Evolutionary conservation across 2,113 vertebrate genomes (phyloP).

Genomic region (Thinocorus orbignyianus): DNA sequence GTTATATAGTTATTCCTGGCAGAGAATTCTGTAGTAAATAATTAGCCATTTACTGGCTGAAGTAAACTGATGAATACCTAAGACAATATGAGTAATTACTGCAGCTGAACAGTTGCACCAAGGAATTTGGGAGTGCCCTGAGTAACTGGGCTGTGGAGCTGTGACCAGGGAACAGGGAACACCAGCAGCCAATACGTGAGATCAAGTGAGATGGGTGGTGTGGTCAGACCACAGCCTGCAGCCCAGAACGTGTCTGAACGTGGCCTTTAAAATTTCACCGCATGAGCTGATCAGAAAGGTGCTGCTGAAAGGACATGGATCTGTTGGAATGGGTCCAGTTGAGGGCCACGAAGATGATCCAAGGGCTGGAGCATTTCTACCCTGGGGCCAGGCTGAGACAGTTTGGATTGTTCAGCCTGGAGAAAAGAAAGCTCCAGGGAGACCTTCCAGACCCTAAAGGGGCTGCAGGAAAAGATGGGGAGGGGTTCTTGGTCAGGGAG

Average conservation of each 20-base stretch:
- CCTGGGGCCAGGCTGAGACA: too few species aligned
- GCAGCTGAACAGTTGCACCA: not conserved
- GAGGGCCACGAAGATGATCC: too few species aligned
- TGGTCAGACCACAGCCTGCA: rapidly evolving
- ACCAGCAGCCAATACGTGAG: too few species aligned
- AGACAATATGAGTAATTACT: not conserved
- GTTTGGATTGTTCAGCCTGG: too few species aligned
- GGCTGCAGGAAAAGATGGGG: too few species aligned
- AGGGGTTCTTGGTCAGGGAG: too few species aligned
- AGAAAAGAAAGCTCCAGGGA: too few species aligned
- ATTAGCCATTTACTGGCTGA: not conserved
- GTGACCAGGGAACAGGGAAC: not conserved
- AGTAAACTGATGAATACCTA: not conserved
- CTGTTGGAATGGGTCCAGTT: too few species aligned
- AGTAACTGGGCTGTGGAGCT: not conserved
- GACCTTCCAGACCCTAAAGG: too few species aligned
- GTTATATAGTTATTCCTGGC: not conserved
- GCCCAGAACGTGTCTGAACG: rapidly evolving
- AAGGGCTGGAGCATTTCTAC: too few species aligned
- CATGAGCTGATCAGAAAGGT: not conserved
- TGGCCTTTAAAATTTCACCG: not conserved
- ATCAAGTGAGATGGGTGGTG: rapidly evolving
- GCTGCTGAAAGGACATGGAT: not conserved
- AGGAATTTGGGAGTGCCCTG: not conserved
- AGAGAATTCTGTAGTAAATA: not conserved